Conservation (phyloP, 2,888 invertebrate species). For the Lepidocyrtoides sp. region DNA sequence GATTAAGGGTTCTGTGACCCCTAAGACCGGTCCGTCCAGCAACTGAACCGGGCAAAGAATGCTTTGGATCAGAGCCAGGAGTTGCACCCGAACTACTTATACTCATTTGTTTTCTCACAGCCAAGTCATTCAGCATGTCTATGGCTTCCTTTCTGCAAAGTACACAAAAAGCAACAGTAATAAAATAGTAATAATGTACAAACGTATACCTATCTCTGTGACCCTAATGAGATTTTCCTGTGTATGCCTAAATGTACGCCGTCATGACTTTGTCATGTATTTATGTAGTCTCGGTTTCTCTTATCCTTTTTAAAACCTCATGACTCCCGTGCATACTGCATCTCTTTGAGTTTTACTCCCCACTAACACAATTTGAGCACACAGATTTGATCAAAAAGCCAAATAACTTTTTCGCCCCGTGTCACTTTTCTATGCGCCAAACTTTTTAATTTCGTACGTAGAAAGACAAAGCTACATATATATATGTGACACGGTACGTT, state of each 20-base stretch:
- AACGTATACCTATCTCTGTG: background rate
- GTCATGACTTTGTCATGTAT: no score
- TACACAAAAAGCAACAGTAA: constrained; percentile 10
- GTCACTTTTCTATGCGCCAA: background rate
- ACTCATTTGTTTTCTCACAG: constrained; percentile 91
- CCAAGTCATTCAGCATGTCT: constrained; percentile 94
- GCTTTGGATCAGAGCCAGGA: constrained; percentile 80
- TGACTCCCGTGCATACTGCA: background rate
- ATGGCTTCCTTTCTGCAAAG: constrained; percentile 91
- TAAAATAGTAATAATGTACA: background rate
- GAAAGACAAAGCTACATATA: background rate
- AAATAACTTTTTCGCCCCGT: background rate
- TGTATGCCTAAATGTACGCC: background rate
- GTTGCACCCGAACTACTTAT: constrained; percentile 88
- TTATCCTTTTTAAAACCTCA: background rate
- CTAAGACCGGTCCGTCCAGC: constrained; percentile 80
- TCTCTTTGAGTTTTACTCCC: background rate
- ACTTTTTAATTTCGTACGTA: constrained; percentile 32
- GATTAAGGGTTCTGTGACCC: constrained; percentile 74
- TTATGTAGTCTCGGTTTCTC: no score
- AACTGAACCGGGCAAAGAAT: constrained; percentile 82
- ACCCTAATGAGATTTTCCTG: constrained; percentile 11
- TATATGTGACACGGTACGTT: no score
- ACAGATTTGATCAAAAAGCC: background rate
- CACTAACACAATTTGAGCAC: constrained; percentile 25